Evolutionary conservation across 1,140 invertebrate genomes (phyloP), one percentile per base, ranked within the genome.

Genomic region (Stenopsyche tienmushanensis): DNA sequence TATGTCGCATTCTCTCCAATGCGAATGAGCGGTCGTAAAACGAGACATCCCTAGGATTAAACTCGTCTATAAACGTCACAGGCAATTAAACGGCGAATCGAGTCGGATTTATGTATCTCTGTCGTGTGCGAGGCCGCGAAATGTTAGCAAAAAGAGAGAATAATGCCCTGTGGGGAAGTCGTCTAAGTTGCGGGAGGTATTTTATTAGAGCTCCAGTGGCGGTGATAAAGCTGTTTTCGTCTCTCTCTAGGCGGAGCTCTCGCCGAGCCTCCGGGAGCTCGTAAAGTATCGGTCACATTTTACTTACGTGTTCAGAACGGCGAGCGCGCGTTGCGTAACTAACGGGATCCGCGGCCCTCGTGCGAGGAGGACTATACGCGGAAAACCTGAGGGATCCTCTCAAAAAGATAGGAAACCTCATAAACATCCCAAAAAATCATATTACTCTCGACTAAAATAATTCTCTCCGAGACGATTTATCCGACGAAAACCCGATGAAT

Each of bases 271-370:
- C 50, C 21, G 21, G 57, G 53, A 74, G 74, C 74, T 81, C 78
- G 78, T 81, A 81, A 81, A 81, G 72, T 77, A 80, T 81, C 78
- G 77, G 76, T 73, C 79, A 80, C 78, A 80, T 77, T 80, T 78
- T 73, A 75, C 76, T 80, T 78, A 81, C 79, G 79, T 77, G 78
- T 76, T 76, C 47, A 55, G 66, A 62, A 74, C 73, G 76, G 76
- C 75, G 75, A 77, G 74, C 75, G 79, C 79, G 77, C 77, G 79
- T 78, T 78, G 78, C 77, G 78, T 77, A 79, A 80, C 76, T 73
- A 78, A 78, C 73, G 73, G 73, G 75, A 75, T 73, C 73, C 73
- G 71, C 73, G 58, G 44, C 44, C 26, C 24, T 44, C 57, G 39
- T 34, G 29, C 13, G 5, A 5, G 29, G 13, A 34, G 13, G 13